Base-by-base conservation (phyloP, 2,113 vertebrate species). In the Antechinus flavipes region DNA sequence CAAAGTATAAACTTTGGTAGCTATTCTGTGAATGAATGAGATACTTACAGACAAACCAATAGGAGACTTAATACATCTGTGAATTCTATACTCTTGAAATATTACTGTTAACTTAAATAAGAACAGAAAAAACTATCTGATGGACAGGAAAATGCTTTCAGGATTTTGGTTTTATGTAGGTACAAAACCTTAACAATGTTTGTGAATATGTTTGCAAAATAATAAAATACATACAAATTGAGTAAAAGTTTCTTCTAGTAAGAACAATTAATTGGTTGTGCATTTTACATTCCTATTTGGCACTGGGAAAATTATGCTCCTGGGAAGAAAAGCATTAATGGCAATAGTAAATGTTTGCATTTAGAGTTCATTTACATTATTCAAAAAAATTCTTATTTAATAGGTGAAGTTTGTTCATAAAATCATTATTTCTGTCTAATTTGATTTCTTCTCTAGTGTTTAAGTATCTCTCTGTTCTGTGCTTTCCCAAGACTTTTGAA, bases 311-410 rank as follows among this genome's bases (percentile, higher is more conserved):
- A 93, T 35, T 96, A 54, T 91, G 95, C 61, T 47, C 96, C 96
- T 76, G 94, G 56, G 35, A 46, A 91, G 89, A 93, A 90, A 94
- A 96, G n/a, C 94, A 92, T 89, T 97, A 93, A 50, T 49, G 0
- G 1, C 84, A 95, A 5, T 76, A 93, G 93, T 27, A 97, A 50
- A 47, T 56, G 2, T 96, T 89, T 97, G 53, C 89, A 95, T 97
- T 97, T 93, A 92, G 50, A 93, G 89, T 90, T 97, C 49, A 97
- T 96, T 98, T 96, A 91, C 52, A 92, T 95, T 95, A 91, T 53
- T 95, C 30, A 76, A 84, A 92, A 91, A 95, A 93, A 76, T 55
- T 27, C 42, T 93, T 46, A 95, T 93, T 95, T 96, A 42, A 42
- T 42, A 23, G 55, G 93, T 93, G 95, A 93, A 56, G 92, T 54